Evolutionary conservation across 2,888 invertebrate species (phyloP).

Genomic region (Nasonia oneida): DNA sequence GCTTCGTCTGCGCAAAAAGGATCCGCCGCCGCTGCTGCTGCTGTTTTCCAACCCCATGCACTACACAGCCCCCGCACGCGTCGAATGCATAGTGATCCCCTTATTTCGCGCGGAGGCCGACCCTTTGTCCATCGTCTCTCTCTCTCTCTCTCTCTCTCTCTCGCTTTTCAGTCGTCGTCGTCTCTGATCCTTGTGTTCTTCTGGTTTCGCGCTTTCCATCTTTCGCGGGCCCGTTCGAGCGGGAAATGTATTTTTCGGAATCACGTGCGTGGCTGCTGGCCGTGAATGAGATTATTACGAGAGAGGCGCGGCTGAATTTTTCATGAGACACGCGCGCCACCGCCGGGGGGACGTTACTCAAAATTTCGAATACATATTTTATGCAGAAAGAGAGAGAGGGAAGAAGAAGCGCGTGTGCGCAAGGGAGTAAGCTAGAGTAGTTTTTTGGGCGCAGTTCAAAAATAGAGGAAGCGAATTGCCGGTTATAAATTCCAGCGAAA

Average conservation of each 20-base stretch:
- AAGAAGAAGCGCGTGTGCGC: no score
- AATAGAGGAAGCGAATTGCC: slow-evolving; percentile 14
- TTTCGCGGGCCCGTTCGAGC: not conserved
- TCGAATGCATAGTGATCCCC: slow-evolving; percentile 74
- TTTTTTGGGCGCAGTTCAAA: slow-evolving; percentile 31
- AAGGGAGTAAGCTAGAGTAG: not conserved
- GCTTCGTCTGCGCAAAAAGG: slow-evolving; percentile 15
- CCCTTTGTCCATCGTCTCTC: slow-evolving; percentile 33
- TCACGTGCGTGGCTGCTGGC: not conserved
- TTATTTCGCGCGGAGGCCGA: slow-evolving; percentile 66
- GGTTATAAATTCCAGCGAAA: slow-evolving; percentile 3
- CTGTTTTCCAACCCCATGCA: slow-evolving; percentile 14
- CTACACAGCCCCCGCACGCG: slow-evolving; percentile 33
- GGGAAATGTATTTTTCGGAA: slow-evolving; percentile 13
- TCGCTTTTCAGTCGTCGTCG: slow-evolving; percentile 6
- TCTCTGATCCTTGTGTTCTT: not conserved
- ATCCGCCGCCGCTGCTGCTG: not conserved
- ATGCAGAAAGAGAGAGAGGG: not conserved
- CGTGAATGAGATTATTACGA: not conserved
- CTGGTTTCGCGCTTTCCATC: not conserved
- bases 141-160: no score
- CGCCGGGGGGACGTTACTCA: not conserved
- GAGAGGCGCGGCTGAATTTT: not conserved
- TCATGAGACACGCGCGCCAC: not conserved
- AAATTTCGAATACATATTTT: slow-evolving; percentile 16